Evolutionary conservation across 2,113 vertebrate genomes (phyloP).

Genomic region (Ictalurus furcatus): DNA sequence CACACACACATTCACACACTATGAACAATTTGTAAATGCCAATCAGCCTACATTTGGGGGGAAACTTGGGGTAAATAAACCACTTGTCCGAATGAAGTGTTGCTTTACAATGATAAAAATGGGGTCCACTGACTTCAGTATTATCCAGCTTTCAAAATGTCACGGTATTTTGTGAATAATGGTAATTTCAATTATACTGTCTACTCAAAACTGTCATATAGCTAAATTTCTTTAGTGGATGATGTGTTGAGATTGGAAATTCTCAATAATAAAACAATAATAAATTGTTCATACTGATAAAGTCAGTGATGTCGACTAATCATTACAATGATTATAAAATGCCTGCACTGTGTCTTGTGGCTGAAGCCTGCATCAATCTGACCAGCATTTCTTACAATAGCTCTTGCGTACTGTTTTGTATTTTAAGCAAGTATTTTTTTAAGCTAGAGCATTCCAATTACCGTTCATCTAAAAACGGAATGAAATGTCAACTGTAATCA

Average conservation of each 20-base stretch:
- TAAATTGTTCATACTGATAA: neutral
- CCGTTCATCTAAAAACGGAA: slow-evolving; percentile 54
- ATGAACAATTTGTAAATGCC: too few species aligned
- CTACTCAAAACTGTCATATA: neutral
- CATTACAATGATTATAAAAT: neutral
- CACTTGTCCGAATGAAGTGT: neutral
- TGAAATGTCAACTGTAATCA: slow-evolving; percentile 66
- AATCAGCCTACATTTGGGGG: too few species aligned
- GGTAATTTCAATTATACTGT: too few species aligned
- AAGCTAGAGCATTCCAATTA: slow-evolving; percentile 43
- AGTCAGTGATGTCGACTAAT: neutral
- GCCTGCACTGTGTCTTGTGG: neutral
- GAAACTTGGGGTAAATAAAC: neutral
- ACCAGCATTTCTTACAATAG: neutral
- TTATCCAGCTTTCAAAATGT: neutral
- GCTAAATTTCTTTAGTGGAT: neutral
- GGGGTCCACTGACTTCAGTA: neutral
- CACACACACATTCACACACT: too few species aligned
- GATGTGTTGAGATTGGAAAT: neutral
- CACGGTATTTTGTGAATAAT: neutral
- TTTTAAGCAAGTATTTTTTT: slow-evolving; percentile 33
- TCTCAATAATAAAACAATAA: neutral
- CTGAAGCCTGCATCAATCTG: neutral
- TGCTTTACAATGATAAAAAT: neutral
- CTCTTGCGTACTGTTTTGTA: slow-evolving; percentile 27